These are phyloP conservation scores for Pocillopora damicornis DNA, from an alignment of 64 coral and sea anemone species.

Conservation along the genomic window DNA sequence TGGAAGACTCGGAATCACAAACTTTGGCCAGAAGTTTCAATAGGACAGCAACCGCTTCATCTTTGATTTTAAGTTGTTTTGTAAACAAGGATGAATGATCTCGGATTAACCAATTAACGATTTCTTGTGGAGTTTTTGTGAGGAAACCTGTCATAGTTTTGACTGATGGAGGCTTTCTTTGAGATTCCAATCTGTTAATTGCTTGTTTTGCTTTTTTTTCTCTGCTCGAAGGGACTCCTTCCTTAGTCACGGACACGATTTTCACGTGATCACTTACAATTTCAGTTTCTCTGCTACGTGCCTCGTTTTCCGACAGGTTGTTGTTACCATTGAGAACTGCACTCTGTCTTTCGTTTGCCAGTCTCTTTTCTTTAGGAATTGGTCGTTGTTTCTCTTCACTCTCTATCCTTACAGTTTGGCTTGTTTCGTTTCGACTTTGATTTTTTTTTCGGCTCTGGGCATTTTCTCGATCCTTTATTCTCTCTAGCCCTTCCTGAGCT, in stretches of 20 bases:
- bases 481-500: too few species aligned
- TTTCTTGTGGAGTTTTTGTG: conserved; percentile 38
- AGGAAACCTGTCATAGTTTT: conserved; percentile 15
- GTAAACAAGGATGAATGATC: conserved; percentile 35
- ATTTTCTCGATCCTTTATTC: too few species aligned
- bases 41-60: conserved; percentile 39
- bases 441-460: background rate
- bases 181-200: background rate
- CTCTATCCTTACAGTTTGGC: too few species aligned
- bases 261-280: background rate
- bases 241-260: background rate
- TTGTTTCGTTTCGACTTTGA: background rate
- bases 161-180: background rate
- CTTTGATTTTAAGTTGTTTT: conserved; percentile 3
- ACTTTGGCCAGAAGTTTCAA: conserved; percentile 57
- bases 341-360: background rate
- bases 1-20: conserved; percentile 36
- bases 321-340: background rate
- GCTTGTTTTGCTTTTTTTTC: background rate
- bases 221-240: background rate
- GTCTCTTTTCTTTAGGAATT: background rate
- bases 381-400: too few species aligned
- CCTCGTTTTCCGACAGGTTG: background rate
- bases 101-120: conserved; percentile 47
- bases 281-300: background rate